These are phyloP conservation scores for Dipodomys spectabilis DNA, from an alignment of 2,113 vertebrate species.

Conservation along the genomic window DNA sequence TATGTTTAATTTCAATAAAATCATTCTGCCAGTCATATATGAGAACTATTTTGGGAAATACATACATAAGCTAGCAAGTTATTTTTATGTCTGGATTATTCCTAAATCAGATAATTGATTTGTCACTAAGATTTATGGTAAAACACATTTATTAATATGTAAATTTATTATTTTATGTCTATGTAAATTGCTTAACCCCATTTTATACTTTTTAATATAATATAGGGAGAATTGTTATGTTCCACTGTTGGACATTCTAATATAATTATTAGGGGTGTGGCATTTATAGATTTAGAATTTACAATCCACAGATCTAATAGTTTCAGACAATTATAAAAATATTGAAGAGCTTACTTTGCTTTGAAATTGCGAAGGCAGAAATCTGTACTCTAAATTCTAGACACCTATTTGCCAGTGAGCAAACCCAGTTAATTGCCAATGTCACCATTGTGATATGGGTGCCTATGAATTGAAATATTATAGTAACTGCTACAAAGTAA, in stretches of 20 bases:
- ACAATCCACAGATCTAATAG: neutral
- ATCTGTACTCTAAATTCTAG: neutral
- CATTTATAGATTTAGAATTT: constrained; percentile 11
- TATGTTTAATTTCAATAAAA: constrained; percentile 29
- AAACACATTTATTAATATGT: neutral
- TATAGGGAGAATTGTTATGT: neutral
- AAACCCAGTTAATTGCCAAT: neutral
- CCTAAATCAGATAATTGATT: neutral
- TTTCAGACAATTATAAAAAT: constrained; percentile 10
- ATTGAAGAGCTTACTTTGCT: neutral
- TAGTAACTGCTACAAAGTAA: neutral
- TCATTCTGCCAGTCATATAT: neutral
- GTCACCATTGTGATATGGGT: neutral
- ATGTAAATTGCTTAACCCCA: neutral
- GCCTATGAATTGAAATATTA: neutral
- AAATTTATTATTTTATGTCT: no score
- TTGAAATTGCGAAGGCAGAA: neutral
- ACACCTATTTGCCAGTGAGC: neutral
- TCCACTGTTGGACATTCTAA: neutral
- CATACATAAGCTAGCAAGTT: neutral
- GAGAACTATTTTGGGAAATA: neutral
- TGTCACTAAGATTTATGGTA: neutral
- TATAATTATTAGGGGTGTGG: neutral
- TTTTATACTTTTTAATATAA: neutral
- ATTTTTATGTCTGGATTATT: neutral